Percentiles rank a stretch among this genome's conserved stretches.
These are phyloP conservation scores for Scytalopus superciliaris DNA, from an alignment of 2,113 vertebrate species.

Conservation along the genomic window DNA sequence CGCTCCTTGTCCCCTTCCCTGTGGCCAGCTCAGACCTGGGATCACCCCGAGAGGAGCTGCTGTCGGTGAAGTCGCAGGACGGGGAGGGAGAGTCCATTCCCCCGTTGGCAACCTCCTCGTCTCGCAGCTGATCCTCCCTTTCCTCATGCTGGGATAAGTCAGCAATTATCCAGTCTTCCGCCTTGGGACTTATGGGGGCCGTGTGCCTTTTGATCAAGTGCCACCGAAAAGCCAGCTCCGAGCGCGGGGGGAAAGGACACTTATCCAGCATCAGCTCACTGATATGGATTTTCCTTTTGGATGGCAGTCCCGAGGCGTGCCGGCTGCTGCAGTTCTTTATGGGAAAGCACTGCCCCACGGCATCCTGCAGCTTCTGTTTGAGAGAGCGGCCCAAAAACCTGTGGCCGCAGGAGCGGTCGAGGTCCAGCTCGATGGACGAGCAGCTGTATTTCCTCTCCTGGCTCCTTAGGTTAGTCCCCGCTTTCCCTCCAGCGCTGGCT, in stretches of 20 bases:
- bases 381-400: slow-evolving; percentile 88
- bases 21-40: slow-evolving; percentile 25
- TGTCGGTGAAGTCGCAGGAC: slow-evolving; percentile 51
- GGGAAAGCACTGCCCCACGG: slow-evolving; percentile 93
- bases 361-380: slow-evolving; percentile 94
- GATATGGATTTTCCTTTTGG: slow-evolving; percentile 94
- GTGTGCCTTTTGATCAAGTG: slow-evolving; percentile 91
- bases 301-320: slow-evolving; percentile 82
- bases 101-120: slow-evolving; percentile 12
- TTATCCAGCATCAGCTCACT: slow-evolving; percentile 95
- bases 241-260: slow-evolving; percentile 91
- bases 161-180: slow-evolving; percentile 74
- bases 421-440: slow-evolving; percentile 78
- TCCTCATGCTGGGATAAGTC: slow-evolving; percentile 64
- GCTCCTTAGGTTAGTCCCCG: slow-evolving; percentile 73
- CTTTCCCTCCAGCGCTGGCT: slow-evolving; percentile 57
- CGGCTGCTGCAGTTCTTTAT: slow-evolving; percentile 85
- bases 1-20: slow-evolving; percentile 50
- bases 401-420: slow-evolving; percentile 82
- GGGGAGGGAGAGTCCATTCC: slow-evolving; percentile 59
- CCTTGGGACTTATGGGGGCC: slow-evolving; percentile 66
- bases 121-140: slow-evolving; percentile 57
- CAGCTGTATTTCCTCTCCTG: slow-evolving; percentile 90
- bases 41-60: slow-evolving; percentile 18
- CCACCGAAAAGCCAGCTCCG: slow-evolving; percentile 92